A percentile compares a stretch with the other conserved stretches of the same genome.
These are phyloP conservation scores for Emydura subglobosa DNA, from an alignment of 2,113 vertebrate species.

Conservation along the genomic window DNA sequence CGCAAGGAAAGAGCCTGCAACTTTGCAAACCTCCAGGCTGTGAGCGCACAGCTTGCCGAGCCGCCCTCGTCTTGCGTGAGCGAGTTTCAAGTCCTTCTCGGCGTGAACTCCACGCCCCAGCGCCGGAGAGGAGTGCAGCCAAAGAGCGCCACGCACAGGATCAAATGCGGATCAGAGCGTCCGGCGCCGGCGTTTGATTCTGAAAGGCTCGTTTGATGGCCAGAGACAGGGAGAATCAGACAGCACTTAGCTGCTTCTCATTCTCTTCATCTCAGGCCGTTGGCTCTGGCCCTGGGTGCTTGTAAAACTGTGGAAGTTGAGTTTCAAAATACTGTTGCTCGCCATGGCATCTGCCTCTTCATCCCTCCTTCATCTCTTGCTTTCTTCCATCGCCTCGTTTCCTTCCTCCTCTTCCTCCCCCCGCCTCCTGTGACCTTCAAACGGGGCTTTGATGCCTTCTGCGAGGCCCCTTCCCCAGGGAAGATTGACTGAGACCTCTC, in stretches of 20 bases:
- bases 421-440: neutral
- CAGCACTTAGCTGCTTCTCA: neutral
- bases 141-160: neutral
- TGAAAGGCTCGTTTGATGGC: neutral
- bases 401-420: neutral
- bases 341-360: neutral
- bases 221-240: accelerated
- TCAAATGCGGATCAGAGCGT: accelerated
- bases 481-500: neutral
- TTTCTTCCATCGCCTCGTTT: neutral
- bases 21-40: neutral
- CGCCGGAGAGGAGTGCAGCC: neutral
- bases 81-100: too few species aligned
- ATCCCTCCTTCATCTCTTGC: neutral
- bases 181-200: accelerated
- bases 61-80: neutral
- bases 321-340: accelerated
- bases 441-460: constrained; percentile 44
- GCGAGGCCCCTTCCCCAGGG: constrained; percentile 28
- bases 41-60: neutral
- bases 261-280: accelerated
- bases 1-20: neutral
- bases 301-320: neutral
- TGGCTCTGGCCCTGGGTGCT: accelerated
- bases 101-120: neutral